These are phyloP conservation scores for Allygus modestus DNA, from an alignment of 2,888 invertebrate genomes.

Conservation along the genomic window DNA sequence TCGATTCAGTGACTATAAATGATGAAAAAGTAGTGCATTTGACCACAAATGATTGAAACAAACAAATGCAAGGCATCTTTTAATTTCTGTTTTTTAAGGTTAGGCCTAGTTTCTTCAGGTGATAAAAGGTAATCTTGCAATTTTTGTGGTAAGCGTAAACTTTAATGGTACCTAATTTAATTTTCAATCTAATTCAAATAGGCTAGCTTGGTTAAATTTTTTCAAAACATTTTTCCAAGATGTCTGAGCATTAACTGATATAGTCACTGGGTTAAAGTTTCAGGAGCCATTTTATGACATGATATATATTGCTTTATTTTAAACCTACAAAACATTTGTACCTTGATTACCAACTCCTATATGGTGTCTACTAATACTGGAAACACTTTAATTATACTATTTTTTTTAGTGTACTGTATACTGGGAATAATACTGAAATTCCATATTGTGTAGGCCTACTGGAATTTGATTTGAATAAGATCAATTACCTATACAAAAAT, in stretches of 20 bases:
- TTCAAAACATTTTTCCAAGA: background rate
- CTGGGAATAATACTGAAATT: too few relatives aligned
- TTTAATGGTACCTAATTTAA: background rate
- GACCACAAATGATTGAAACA: background rate
- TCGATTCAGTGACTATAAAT: slow-evolving; percentile 6
- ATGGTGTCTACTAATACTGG: too few relatives aligned
- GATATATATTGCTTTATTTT: too few relatives aligned
- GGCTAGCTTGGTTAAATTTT: background rate
- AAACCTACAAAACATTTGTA: too few relatives aligned
- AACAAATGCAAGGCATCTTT: slow-evolving; percentile 14
- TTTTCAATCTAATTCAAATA: too few relatives aligned
- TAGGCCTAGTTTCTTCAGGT: background rate
- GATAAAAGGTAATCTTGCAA: background rate
- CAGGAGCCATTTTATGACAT: too few relatives aligned
- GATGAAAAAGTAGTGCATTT: slow-evolving; percentile 33
- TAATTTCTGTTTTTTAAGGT: background rate
- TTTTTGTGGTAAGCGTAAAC: background rate
- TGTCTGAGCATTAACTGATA: slow-evolving; percentile 8
- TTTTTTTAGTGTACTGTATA: too few relatives aligned
- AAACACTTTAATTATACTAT: too few relatives aligned
- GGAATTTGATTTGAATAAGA: too few relatives aligned
- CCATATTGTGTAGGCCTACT: too few relatives aligned
- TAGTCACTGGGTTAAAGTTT: slow-evolving; percentile 19
- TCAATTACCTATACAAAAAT: too few relatives aligned
- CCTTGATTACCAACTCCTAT: too few relatives aligned